These are phyloP conservation scores for Elaeidobius kamerunicus DNA, from an alignment of 2,888 invertebrate genomes.

Conservation along the genomic window DNA sequence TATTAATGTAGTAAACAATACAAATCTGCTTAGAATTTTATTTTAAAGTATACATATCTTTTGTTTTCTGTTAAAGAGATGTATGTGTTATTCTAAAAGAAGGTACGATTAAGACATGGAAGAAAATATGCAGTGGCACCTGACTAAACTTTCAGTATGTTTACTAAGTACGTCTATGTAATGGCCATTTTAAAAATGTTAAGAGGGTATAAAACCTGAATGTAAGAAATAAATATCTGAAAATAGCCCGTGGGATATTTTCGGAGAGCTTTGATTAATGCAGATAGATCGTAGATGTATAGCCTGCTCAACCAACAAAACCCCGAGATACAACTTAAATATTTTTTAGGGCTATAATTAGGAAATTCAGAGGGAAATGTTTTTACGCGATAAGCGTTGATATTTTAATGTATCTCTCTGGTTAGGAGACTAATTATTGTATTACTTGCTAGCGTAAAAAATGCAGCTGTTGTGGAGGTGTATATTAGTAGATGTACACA, in stretches of 20 bases:
- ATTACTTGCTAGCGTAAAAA: too few species aligned
- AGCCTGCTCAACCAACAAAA: conserved; percentile 10
- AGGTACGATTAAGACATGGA: background rate
- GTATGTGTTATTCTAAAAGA: background rate
- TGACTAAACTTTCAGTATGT: background rate
- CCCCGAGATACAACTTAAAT: conserved; percentile 4
- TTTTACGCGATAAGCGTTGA: conserved; percentile 2
- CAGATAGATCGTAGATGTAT: conserved; percentile 16
- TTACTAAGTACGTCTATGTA: background rate
- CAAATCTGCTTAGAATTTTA: background rate
- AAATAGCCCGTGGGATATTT: conserved; percentile 21
- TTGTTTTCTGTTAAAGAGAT: too few species aligned
- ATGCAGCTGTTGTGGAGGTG: too few species aligned
- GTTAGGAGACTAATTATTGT: too few species aligned
- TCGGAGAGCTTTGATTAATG: conserved; percentile 22
- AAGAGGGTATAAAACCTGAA: conserved; percentile 9
- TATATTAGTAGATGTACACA: too few species aligned
- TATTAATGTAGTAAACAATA: too few species aligned
- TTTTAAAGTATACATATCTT: background rate
- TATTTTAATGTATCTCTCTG: background rate
- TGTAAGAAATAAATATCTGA: conserved; percentile 20
- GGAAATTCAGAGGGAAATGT: background rate
- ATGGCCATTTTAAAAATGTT: conserved; percentile 2
- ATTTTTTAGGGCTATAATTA: conserved; percentile 8
- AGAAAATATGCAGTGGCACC: background rate